Base-by-base conservation (phyloP, 2,888 invertebrate species). In the Lasioglossum morio region DNA sequence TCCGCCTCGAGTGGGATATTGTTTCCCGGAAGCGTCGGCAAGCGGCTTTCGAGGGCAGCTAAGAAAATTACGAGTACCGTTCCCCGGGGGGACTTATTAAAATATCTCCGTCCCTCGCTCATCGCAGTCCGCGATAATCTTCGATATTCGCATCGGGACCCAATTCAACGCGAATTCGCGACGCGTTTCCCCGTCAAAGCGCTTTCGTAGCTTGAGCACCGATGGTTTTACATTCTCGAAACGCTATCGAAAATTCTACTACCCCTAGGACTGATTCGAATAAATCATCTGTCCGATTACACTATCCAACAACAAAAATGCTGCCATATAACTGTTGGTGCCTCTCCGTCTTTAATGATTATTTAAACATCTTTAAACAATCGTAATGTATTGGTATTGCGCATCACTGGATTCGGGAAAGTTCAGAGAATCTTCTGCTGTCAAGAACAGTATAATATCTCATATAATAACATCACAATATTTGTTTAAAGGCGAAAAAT, bases 11-110 rank as follows among this genome's bases (percentile, higher is more conserved):
- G 30, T 63, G 63, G 63, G 30, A 63, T 30, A 63, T 63, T 63
- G 63, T 63, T 63, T 63, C 19, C 63, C 63, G 30, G 63, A 63
- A 63, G 30, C 63, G 63, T 63, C 63, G 63, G 30, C 57, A 63
- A 63, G 63, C 63, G 7, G 30, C 19, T 63, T 63, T 63, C 63
- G 30, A 63, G 63, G 63, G 63, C 63, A 63, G 63, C 30, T 63
- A 63, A 63, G 63, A 63, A 63, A 63, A 63, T 63, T 63, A 63
- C 63, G 63, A 63, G 30, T 30, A 19, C 63, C 30, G 30, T 63
- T 63, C 63, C 63, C 30, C 30, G 16, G 27, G 16, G 63, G 30
- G 16, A 63, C 30, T 30, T 63, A 63, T 63, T 63, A 30, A 63
- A 63, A 63, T 63, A 16, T 63, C 63, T 30, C 27, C n/a, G 53